phyloP scores from a whole-genome alignment of 2,113 vertebrate species.

The Casuarius casuarius region DNA sequence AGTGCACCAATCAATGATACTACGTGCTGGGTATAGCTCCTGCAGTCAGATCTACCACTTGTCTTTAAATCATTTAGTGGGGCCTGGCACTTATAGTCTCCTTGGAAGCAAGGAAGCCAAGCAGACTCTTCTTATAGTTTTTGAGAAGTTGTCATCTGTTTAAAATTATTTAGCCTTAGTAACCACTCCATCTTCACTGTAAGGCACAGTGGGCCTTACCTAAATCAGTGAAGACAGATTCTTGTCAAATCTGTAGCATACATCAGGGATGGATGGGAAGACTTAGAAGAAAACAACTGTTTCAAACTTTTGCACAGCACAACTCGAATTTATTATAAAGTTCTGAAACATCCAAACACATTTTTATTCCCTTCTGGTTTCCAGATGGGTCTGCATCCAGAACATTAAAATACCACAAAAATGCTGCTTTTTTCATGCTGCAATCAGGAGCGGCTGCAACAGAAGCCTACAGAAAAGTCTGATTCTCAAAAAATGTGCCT shows the following conservation, averaged over 20 bases:
- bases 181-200: neutral
- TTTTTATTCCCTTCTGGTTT: constrained; percentile 38
- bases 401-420: constrained; percentile 48
- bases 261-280: neutral
- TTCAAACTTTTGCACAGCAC: neutral
- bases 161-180: neutral
- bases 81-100: neutral
- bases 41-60: neutral
- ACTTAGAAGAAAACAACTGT: neutral
- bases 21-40: neutral
- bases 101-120: constrained; percentile 2
- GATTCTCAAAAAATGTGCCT: neutral
- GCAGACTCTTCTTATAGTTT: neutral
- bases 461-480: neutral
- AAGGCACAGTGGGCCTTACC: neutral
- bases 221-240: neutral
- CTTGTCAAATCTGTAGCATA: neutral
- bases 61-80: neutral
- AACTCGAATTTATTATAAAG: constrained; percentile 10
- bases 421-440: neutral
- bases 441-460: constrained; percentile 29
- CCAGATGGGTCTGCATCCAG: constrained; percentile 12
- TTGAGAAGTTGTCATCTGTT: neutral
- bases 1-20: neutral
- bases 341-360: neutral